phyloP scores from a whole-genome alignment of 2,888 invertebrate genomes.

The Stictocephala bisonia region DNA sequence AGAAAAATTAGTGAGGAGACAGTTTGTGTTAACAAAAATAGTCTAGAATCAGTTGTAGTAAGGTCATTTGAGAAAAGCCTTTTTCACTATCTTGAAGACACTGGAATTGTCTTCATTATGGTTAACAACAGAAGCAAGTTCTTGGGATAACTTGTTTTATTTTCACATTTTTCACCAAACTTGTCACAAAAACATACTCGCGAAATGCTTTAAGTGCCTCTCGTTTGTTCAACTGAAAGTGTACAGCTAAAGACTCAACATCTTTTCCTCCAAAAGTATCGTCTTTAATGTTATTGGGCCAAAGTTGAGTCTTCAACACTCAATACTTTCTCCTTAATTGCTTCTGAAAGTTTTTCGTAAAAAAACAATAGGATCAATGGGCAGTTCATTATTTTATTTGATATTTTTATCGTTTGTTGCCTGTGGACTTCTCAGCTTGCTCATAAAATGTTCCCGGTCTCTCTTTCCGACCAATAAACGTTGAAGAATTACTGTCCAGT shows the following conservation, averaged over 20 bases:
- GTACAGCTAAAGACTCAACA: not conserved
- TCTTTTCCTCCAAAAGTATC: not conserved
- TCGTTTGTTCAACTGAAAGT: not conserved
- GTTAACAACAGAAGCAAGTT: constrained; percentile 4
- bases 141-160: not conserved
- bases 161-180: too few relatives aligned
- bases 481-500: too few relatives aligned
- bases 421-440: not conserved
- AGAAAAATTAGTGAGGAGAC: constrained; percentile 9
- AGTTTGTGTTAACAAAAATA: not conserved
- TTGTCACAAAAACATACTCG: too few relatives aligned
- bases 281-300: not conserved
- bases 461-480: constrained; percentile 3
- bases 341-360: not conserved
- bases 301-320: not conserved
- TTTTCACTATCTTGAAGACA: too few relatives aligned
- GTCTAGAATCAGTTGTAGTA: not conserved
- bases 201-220: not conserved
- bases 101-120: not conserved
- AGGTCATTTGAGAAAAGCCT: too few relatives aligned
- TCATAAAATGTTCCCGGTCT: not conserved
- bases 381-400: not conserved
- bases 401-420: not conserved
- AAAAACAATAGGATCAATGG: not conserved
- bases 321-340: not conserved